Evolutionary conservation across 2,113 vertebrate genomes (phyloP).

Genomic region (Boulengeromyrus knoepffleri): DNA sequence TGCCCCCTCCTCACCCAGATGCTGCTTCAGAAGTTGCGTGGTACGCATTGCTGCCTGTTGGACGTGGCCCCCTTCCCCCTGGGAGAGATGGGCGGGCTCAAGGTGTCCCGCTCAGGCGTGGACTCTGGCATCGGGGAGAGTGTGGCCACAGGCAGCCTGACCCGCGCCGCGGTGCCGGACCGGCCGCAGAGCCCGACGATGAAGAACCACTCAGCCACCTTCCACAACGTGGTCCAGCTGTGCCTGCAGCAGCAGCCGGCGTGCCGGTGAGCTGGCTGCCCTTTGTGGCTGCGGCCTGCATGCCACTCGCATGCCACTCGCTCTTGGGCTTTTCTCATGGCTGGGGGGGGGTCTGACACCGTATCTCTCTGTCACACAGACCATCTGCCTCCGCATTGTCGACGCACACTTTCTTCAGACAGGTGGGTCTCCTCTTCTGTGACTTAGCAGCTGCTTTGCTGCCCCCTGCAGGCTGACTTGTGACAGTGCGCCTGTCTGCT

Average conservation of each 20-base stretch:
- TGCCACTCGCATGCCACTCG: background rate
- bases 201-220: slow-evolving; percentile 84
- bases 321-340: background rate
- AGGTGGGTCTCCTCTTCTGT: slow-evolving; percentile 60
- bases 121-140: slow-evolving; percentile 93
- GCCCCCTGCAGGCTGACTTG: background rate
- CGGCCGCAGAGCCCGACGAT: slow-evolving; percentile 73
- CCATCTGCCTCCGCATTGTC: slow-evolving; percentile 83
- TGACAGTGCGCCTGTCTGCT: background rate
- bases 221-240: slow-evolving; percentile 84
- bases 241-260: slow-evolving; percentile 92
- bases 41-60: slow-evolving; percentile 75
- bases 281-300: no score
- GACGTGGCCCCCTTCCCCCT: slow-evolving; percentile 68
- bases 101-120: slow-evolving; percentile 81
- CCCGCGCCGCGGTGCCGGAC: slow-evolving; percentile 73
- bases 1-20: slow-evolving; percentile 61
- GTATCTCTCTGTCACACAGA: slow-evolving; percentile 52
- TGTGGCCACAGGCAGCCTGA: slow-evolving; percentile 72
- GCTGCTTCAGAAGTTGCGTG: slow-evolving; percentile 91
- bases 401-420: slow-evolving; percentile 87
- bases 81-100: slow-evolving; percentile 77
- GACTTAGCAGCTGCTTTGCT: background rate
- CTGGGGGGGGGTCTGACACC: background rate
- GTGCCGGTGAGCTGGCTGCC: slow-evolving; percentile 45